phyloP scores from a whole-genome alignment of 2,113 vertebrate species.

The Eretmochelys imbricata region DNA sequence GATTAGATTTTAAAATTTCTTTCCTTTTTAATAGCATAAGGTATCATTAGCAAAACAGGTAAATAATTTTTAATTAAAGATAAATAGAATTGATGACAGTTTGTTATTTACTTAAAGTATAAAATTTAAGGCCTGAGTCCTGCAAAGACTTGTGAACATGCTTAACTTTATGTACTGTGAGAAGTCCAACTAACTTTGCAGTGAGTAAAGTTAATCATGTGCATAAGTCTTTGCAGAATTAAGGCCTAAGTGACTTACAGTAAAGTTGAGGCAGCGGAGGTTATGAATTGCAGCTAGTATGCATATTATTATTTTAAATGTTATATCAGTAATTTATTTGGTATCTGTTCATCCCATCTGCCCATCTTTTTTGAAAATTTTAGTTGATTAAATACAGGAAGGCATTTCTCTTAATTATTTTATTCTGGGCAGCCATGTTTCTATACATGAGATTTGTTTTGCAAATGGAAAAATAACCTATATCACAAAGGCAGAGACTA shows the following conservation, averaged over 20 bases:
- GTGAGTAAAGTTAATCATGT: neutral
- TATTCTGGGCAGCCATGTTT: conserved; percentile 57
- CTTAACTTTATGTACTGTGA: neutral
- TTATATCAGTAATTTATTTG: conserved; percentile 44
- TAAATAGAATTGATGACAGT: neutral
- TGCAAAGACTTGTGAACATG: neutral
- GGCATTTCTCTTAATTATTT: conserved; percentile 74
- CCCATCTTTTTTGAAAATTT: conserved; percentile 52
- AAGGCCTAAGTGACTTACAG: neutral
- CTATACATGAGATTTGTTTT: conserved; percentile 60
- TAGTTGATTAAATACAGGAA: conserved; percentile 66
- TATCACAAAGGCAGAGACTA: conserved; percentile 38
- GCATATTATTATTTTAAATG: conserved; percentile 21
- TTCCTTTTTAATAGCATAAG: conserved; percentile 6
- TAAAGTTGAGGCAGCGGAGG: neutral
- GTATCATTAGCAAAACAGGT: neutral
- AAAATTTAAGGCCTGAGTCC: neutral
- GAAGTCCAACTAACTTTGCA: neutral
- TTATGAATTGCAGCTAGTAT: neutral
- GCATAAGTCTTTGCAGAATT: neutral
- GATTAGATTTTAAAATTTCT: neutral
- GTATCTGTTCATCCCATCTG: conserved; percentile 63
- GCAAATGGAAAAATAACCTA: conserved; percentile 18
- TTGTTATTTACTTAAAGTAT: neutral
- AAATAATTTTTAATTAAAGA: conserved; percentile 2